phyloP scores from a whole-genome alignment of 2,797 vertebrate species.

The Morelia viridis region DNA sequence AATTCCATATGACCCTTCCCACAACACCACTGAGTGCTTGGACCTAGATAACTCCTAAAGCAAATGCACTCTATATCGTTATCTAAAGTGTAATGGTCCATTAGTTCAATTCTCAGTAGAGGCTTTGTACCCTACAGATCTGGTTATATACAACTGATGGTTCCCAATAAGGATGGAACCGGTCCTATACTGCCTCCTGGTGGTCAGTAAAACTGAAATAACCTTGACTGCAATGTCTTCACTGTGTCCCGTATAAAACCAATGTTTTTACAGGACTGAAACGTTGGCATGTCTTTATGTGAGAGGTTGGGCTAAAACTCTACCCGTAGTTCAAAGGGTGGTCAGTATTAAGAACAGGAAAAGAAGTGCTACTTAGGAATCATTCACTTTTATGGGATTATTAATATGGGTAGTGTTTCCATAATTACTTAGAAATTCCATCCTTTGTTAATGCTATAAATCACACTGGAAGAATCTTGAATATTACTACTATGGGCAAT shows the following conservation, averaged over 20 bases:
- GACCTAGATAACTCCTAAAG: too few species aligned
- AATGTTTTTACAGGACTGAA: neutral
- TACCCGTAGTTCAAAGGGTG: neutral
- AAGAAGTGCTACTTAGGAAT: neutral
- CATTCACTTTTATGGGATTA: neutral
- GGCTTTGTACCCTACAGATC: too few species aligned
- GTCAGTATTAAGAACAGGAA: neutral
- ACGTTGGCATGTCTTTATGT: neutral
- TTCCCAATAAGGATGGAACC: too few species aligned
- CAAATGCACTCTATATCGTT: too few species aligned
- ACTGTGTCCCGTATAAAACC: neutral
- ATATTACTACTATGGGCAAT: slow-evolving; percentile 47
- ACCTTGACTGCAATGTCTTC: neutral
- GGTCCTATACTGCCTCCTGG: too few species aligned
- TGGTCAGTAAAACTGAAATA: too few species aligned
- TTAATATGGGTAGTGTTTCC: neutral
- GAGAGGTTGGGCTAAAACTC: neutral
- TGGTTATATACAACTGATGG: too few species aligned
- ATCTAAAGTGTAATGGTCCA: too few species aligned
- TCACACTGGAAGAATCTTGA: slow-evolving; percentile 36
- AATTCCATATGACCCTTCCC: too few species aligned
- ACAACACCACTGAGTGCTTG: too few species aligned
- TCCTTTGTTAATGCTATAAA: slow-evolving; percentile 19
- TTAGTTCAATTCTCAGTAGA: too few species aligned
- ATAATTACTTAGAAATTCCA: neutral